These are phyloP conservation scores for Erythrolamprus reginae DNA, from an alignment of 2,113 vertebrate genomes.

Conservation along the genomic window DNA sequence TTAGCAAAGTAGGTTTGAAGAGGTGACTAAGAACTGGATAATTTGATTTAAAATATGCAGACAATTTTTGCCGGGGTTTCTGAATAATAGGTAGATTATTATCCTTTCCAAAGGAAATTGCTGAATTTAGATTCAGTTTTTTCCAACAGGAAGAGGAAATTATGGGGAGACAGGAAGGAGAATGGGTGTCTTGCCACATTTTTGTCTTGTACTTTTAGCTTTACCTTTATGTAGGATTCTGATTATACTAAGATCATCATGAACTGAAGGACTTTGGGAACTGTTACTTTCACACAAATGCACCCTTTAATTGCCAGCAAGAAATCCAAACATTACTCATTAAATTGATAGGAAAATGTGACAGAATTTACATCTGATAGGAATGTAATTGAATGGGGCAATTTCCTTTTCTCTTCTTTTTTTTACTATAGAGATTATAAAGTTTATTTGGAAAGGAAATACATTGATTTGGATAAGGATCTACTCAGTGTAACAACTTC, in stretches of 20 bases:
- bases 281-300: not conserved
- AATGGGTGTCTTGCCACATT: not conserved
- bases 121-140: not conserved
- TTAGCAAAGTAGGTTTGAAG: not conserved
- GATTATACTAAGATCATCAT: not conserved
- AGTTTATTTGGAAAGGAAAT: constrained; percentile 80
- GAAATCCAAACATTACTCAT: not conserved
- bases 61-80: not conserved
- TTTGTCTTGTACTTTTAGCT: not conserved
- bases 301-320: not conserved
- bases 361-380: not conserved
- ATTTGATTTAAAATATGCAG: not conserved
- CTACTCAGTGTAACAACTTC: constrained; percentile 79
- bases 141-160: not conserved
- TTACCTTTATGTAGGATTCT: not conserved
- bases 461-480: constrained; percentile 77
- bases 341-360: not conserved
- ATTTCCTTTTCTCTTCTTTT: no score
- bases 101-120: not conserved
- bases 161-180: not conserved
- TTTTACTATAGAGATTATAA: constrained; percentile 48
- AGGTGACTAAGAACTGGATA: not conserved
- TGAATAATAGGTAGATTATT: not conserved
- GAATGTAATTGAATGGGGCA: not conserved
- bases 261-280: not conserved